Base-by-base conservation (phyloP, 1,140 invertebrate species). In the Lordiphosa mommai region DNA sequence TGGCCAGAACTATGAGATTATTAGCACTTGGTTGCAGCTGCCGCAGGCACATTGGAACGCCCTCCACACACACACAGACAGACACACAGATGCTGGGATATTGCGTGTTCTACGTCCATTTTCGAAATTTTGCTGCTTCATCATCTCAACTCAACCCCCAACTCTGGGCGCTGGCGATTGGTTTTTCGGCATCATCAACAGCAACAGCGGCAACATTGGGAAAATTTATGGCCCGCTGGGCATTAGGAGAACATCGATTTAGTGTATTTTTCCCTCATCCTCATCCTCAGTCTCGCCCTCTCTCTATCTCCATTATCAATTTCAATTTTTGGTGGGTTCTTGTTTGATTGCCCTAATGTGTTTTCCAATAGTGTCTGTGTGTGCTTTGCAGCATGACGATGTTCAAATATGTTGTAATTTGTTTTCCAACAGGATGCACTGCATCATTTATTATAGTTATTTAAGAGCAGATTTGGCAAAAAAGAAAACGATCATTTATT, bases 21-120 rank as follows among this genome's bases (percentile, higher is more conserved):
- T 82, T 82, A 82, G 77, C 77, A 82, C 76, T 82, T 84, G 77
- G 77, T 56, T 55, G 77, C 77, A 82, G 72, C 77, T 82, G 77
- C 76, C 59, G 44, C 56, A 34, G 40, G 33, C 50, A 56, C 36
- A 80, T 82, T 67, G 76, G 66, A 82, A 80, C 71, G 61, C 76
- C 71, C 67, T 57, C 51, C 33, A 59, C 37, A 46, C 43, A 58
- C 17, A 60, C 20, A 79, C 34, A 40, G 16, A 37, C 16, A 40
- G 6, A 47, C n/a, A 56, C 1, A 33, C 8, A 51, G 10, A 20
- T 8, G 20, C 64, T 72, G 60, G 61, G 53, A 60, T 68, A 66
- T 80, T 84, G 76, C 76, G 76, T 82, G 76, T 82, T 82, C 63
- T 58, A 53, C 77, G 77, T 84, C 76, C 76, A 84, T 82, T 82